Evolutionary conservation across 2,797 vertebrate genomes (phyloP), one percentile per base, ranked within the genome.

Genomic region (Kryptopterus vitreolus): DNA sequence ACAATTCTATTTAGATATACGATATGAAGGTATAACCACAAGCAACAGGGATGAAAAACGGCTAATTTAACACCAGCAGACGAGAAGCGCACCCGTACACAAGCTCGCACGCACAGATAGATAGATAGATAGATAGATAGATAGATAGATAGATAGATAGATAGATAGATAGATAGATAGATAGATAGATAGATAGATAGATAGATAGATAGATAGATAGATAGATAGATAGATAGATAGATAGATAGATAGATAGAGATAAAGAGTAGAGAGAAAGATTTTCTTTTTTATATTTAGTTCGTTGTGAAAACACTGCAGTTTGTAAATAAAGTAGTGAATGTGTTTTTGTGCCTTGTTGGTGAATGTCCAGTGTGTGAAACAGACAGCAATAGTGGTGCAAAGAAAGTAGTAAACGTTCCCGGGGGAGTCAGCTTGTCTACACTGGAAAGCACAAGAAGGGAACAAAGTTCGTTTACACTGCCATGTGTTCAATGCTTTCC

Each of bases 1-100:
- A 94, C 92, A 94, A 94, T 93, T 92, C 90, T 93, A 93, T 94
- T 95, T 94, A 94, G 93, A 95, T 95, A 93, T 94, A 94, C 94
- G 92, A 94, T 92, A 90, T 92, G 88, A 76, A 91, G 88, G 90
- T 90, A 90, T 92, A 93, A 94, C 92, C 92, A 93, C 88, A 91
- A 91, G 89, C 88, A 89, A 92, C 92, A 92, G 91, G 92, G 92
- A 94, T 93, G 91, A 93, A 92, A 33, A 18, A 46, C 89, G 90
- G 90, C 90, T 91, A 91, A 92, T 91, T 93, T 92, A 92, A 89
- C 89, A 89, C 88, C 88, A 92, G 90, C 89, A 89, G 89, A 92
- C 90, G 88, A 71, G 86, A 80, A 88, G 91, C 86, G 82, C 43
- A 85, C 38, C 8, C 38, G 38, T 10, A 43, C 38, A n/a, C n/a